phyloP scores from a whole-genome alignment of 2,113 vertebrate genomes.

The Scopus umbretta region DNA sequence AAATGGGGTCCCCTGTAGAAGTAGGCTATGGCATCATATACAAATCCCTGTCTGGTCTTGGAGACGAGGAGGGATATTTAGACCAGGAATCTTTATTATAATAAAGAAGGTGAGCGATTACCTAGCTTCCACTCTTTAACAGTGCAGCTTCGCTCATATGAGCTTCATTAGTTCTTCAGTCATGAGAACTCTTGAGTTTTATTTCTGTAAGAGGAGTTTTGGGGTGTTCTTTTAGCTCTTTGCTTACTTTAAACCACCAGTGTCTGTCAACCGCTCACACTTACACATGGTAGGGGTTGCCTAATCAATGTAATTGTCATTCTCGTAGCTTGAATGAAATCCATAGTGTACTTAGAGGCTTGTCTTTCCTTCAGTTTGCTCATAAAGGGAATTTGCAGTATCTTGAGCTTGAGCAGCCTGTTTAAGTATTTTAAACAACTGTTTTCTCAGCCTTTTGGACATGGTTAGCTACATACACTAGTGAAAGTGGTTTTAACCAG shows the following conservation, averaged over 20 bases:
- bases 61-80: not conserved
- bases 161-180: not conserved
- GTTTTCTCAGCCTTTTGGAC: not conserved
- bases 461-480: not conserved
- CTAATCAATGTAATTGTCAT: not conserved
- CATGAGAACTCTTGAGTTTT: not conserved
- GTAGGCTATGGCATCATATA: not conserved
- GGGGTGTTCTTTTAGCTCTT: not conserved
- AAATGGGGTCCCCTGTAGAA: not conserved
- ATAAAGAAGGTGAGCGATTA: not conserved
- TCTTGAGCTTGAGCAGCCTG: not conserved
- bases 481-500: not conserved
- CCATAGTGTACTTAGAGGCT: not conserved
- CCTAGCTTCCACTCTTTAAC: not conserved
- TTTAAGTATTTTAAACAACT: not conserved
- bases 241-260: not conserved
- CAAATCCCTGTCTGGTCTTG: not conserved
- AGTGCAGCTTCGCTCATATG: rapidly evolving
- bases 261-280: not conserved
- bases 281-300: not conserved
- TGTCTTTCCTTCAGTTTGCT: not conserved
- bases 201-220: not conserved
- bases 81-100: not conserved
- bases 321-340: not conserved
- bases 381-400: not conserved